Conservation (phyloP, 2,113 vertebrate genomes). For the Odocoileus hemionus region DNA sequence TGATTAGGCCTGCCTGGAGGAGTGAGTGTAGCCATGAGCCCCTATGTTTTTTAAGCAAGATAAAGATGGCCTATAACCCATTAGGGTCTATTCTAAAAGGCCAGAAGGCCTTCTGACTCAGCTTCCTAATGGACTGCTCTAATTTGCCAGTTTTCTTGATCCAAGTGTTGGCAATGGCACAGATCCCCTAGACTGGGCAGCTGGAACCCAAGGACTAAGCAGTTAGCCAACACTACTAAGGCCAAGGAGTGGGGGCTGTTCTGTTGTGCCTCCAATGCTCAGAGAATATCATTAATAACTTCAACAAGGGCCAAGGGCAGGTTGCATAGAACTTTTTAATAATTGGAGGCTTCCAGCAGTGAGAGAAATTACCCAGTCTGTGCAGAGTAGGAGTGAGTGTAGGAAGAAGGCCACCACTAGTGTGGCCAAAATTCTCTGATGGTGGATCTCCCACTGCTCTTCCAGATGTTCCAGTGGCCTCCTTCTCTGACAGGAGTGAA, state of each 20-base stretch:
- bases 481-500: not conserved
- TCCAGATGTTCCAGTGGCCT: not conserved
- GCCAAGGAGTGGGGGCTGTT: not conserved
- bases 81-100: not conserved
- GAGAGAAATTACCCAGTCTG: not conserved
- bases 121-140: not conserved
- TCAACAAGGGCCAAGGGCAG: not conserved
- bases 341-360: not conserved
- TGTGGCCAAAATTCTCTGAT: not conserved
- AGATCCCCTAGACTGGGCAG: not conserved
- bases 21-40: not conserved
- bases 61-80: not conserved
- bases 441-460: not conserved
- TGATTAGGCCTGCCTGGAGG: not conserved
- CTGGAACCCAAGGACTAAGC: not conserved
- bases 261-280: not conserved
- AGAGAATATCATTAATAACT: not conserved
- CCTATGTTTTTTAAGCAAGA: not conserved
- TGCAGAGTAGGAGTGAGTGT: not conserved
- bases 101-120: not conserved
- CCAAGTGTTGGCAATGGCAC: not conserved
- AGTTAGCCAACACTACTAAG: not conserved
- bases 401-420: not conserved
- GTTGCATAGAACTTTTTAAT: not conserved
- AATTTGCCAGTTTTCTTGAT: not conserved